Percentiles rank a stretch among this genome's conserved stretches.
Conservation (phyloP, 2,888 invertebrate genomes). For the Conus canariensis region DNA sequence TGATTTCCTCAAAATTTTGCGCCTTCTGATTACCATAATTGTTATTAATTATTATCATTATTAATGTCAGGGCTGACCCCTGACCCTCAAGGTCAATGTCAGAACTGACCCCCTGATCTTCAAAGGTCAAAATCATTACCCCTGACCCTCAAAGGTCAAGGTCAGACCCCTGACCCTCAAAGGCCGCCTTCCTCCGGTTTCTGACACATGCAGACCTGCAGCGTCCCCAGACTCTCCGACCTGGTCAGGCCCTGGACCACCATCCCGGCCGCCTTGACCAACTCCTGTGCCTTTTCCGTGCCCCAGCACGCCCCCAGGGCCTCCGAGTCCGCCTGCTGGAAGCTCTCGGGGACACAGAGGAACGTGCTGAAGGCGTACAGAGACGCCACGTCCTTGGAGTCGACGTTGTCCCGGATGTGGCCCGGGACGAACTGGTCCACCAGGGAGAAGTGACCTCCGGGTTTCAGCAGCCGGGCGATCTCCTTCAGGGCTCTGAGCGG, state of each 20-base stretch:
- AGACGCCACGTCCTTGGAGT: conserved; percentile 27
- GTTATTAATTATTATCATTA: too few relatives aligned
- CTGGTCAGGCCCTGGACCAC: conserved; percentile 20
- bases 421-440: conserved; percentile 31
- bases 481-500: conserved; percentile 42
- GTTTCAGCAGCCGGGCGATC: conserved; percentile 34
- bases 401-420: conserved; percentile 36
- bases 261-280: conserved; percentile 44
- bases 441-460: conserved; percentile 34
- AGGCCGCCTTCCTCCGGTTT: background rate
- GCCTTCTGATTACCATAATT: too few relatives aligned
- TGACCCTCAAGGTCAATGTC: too few relatives aligned
- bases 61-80: too few relatives aligned
- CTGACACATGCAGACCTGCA: conserved; percentile 22
- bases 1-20: too few relatives aligned
- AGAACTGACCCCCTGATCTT: too few relatives aligned
- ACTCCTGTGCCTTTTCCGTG: background rate
- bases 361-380: conserved; percentile 45
- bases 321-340: conserved; percentile 40
- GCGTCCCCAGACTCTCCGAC: background rate
- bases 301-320: conserved; percentile 50
- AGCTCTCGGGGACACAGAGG: conserved; percentile 52
- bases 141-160: too few relatives aligned
- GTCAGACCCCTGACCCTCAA: too few relatives aligned
- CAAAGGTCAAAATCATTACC: too few relatives aligned